Base-by-base conservation (phyloP, 2,113 vertebrate species). In the Cephalopholis sonnerati region DNA sequence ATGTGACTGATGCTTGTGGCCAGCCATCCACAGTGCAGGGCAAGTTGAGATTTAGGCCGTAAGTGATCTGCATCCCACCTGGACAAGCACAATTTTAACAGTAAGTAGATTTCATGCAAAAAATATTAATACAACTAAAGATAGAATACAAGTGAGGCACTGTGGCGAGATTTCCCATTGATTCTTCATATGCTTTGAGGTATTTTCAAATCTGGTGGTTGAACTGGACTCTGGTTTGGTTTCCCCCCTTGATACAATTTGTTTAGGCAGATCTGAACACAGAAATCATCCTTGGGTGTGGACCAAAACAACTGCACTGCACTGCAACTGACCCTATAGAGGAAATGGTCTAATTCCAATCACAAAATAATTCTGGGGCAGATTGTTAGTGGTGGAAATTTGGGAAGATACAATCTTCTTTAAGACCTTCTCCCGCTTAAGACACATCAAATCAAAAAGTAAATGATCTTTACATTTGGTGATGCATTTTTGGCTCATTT, bases 11-110 rank as follows among this genome's bases (percentile, higher is more conserved):
- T 61, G 94, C 91, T 46, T 93, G 93, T 0, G 94, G 95, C 94
- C 94, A 96, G 29, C 95, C 92, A 55, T 96, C 94, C 32, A 93
- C 93, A 46, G 81, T 77, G 55, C 96, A 96, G 20, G 93, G 95
- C 54, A 96, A 83, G 72, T 92, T 94, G 18, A 96, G 83, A 51
- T 65, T 94, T 24, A 93, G 87, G 65, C 95, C 94, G 16, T 93
- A 95, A 7, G 93, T 94, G 70, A 95, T 93, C 82, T 93, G 95
- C 63, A 96, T 82, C 12, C 88, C 87, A 77, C 94, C 93, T 94
- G 75, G 12, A 84, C 61, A 72, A 55, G 18, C 12, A 18, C 50
- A 73, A 36, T 61, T 1, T 25, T 3, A 72, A 59, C 1, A 84
- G 17, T 22, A 10, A 59, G 13, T 39, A 3, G 0, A 64, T 77